These are phyloP conservation scores for Empidonax traillii DNA, from an alignment of 2,113 vertebrate genomes.

Conservation along the genomic window DNA sequence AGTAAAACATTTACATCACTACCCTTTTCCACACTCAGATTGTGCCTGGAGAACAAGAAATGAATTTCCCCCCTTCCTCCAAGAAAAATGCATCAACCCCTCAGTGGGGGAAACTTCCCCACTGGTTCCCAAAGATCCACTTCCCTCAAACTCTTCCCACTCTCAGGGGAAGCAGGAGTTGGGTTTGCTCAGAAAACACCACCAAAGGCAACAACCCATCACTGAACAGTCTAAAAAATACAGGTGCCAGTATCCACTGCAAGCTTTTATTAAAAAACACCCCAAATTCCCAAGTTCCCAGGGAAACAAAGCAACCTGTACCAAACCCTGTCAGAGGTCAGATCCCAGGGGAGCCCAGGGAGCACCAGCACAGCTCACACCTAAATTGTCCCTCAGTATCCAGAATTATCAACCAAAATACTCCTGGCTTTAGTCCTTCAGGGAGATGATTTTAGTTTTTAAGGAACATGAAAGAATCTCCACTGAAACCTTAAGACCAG, in stretches of 20 bases:
- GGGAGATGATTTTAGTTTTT: too few relatives aligned
- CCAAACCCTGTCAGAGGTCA: not conserved
- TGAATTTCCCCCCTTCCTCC: not conserved
- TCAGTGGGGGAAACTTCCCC: not conserved
- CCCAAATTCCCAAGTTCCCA: not conserved
- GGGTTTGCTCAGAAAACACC: not conserved
- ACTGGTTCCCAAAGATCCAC: not conserved
- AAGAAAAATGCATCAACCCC: not conserved
- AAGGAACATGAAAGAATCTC: not conserved
- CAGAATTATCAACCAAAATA: fast-evolving
- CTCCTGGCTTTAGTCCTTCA: not conserved
- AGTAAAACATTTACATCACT: not conserved
- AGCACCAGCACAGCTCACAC: not conserved
- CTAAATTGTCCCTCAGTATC: not conserved
- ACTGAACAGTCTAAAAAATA: not conserved
- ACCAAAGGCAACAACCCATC: not conserved
- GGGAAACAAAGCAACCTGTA: not conserved
- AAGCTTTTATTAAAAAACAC: conserved; percentile 17
- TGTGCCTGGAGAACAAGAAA: not conserved
- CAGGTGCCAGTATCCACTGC: not conserved
- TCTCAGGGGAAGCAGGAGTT: not conserved
- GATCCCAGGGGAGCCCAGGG: not conserved
- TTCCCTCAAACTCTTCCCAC: not conserved
- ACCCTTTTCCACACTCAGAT: not conserved
- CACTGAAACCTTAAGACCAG: too few relatives aligned